These are phyloP conservation scores for Tragulus kanchil DNA, from an alignment of 2,113 vertebrate species.

Conservation along the genomic window DNA sequence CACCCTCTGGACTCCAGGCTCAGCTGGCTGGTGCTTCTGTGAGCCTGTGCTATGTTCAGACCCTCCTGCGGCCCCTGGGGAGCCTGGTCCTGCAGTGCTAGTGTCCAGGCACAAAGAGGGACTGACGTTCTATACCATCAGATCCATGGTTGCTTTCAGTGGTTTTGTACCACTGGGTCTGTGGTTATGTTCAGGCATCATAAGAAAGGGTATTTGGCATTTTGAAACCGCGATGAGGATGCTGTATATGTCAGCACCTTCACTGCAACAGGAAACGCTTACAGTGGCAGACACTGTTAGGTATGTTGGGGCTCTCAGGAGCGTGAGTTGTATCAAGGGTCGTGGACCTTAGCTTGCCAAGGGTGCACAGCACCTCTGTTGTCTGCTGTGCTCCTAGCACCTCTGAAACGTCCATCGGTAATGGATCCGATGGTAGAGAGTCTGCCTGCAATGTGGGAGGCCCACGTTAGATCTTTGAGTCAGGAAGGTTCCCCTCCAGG, in stretches of 20 bases:
- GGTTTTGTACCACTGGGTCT: background rate
- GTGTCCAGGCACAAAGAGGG: background rate
- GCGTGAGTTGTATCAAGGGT: background rate
- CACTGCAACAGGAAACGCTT: background rate
- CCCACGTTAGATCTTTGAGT: background rate
- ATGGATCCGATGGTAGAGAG: background rate
- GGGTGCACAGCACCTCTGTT: rapidly evolving
- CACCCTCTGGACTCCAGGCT: background rate
- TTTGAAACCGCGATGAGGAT: background rate
- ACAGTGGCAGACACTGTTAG: background rate
- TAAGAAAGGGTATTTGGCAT: too few relatives aligned
- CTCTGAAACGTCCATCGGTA: background rate
- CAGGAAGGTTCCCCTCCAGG: background rate
- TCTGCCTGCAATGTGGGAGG: background rate
- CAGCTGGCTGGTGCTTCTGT: background rate
- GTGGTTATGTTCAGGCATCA: background rate
- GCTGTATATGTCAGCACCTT: background rate
- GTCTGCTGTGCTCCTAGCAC: background rate
- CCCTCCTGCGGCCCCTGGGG: rapidly evolving
- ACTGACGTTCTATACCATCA: background rate
- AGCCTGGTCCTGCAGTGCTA: rapidly evolving
- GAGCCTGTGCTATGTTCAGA: background rate
- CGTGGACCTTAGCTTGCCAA: background rate
- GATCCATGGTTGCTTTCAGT: background rate
- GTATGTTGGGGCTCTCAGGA: background rate